Evolutionary conservation across 2,797 vertebrate genomes (phyloP).

Genomic region (Echeneis naucrates): DNA sequence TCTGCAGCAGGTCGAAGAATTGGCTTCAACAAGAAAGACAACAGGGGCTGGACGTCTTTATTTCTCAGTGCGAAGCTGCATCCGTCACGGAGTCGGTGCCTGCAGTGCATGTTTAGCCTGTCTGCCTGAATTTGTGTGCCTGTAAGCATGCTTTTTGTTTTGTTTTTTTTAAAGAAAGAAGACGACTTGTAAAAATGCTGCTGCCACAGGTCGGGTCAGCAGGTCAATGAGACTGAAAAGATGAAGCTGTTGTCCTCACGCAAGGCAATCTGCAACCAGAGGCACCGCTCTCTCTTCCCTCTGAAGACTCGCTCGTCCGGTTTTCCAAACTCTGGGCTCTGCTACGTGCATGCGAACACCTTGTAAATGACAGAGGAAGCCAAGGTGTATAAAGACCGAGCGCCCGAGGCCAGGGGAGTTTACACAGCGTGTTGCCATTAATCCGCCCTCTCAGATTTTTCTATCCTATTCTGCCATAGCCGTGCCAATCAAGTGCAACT

Average conservation of each 20-base stretch:
- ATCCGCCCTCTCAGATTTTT: constrained; percentile 76
- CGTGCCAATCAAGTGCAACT: constrained; percentile 69
- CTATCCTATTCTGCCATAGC: constrained; percentile 62
- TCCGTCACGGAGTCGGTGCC: neutral
- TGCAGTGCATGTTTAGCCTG: constrained; percentile 16
- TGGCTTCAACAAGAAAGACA: neutral
- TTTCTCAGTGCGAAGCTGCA: neutral
- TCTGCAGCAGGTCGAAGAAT: neutral
- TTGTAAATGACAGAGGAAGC: constrained; percentile 85
- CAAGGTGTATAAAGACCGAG: constrained; percentile 78
- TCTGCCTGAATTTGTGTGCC: constrained; percentile 25
- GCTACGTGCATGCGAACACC: constrained; percentile 78
- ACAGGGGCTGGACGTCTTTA: neutral
- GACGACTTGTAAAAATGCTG: constrained; percentile 46
- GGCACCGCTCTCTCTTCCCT: constrained; percentile 42
- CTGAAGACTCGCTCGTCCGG: constrained; percentile 75
- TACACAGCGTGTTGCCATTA: constrained; percentile 84
- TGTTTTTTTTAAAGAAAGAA: constrained; percentile 45
- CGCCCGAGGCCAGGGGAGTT: constrained; percentile 84
- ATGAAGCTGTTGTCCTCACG: constrained; percentile 82
- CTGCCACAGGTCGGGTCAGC: constrained; percentile 72
- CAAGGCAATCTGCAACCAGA: constrained; percentile 73
- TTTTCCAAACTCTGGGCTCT: constrained; percentile 70
- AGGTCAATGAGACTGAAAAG: constrained; percentile 65
- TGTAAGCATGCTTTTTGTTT: constrained; percentile 32